Evolutionary conservation across 2,888 invertebrate species (phyloP).

Genomic region (Boloria selene): DNA sequence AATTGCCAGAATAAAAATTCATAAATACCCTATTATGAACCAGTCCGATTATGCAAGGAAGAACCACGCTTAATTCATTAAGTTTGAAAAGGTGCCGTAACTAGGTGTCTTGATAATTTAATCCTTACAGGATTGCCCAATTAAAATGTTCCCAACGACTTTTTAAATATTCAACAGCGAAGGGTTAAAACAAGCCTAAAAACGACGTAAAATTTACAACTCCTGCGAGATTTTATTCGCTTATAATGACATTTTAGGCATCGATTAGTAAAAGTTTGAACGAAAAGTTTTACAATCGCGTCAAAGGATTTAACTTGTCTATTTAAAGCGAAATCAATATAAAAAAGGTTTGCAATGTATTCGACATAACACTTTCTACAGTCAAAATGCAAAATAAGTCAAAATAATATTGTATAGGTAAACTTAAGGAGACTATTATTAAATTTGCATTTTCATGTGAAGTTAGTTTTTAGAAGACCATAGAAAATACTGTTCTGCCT

Average conservation of each 20-base stretch:
- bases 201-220: constrained; percentile 73
- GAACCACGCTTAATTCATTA: constrained; percentile 73
- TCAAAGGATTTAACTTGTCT: constrained; percentile 38
- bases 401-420: no score
- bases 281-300: constrained; percentile 55
- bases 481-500: no score
- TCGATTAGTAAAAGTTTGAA: constrained; percentile 72
- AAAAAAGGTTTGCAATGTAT: background rate
- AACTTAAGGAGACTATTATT: no score
- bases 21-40: constrained; percentile 16
- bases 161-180: constrained; percentile 78
- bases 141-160: constrained; percentile 80
- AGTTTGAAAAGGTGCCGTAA: constrained; percentile 72
- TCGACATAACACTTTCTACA: background rate
- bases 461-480: no score
- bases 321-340: constrained; percentile 1
- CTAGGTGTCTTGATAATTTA: constrained; percentile 83
- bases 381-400: no score
- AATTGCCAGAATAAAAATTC: background rate
- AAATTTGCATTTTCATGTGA: no score
- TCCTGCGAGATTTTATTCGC: constrained; percentile 69
- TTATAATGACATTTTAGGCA: constrained; percentile 79
- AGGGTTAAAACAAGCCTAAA: constrained; percentile 73
- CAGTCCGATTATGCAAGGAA: constrained; percentile 42
- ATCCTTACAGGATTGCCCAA: constrained; percentile 79